phyloP scores from a whole-genome alignment of 2,113 vertebrate genomes.

The Salvator merianae region DNA sequence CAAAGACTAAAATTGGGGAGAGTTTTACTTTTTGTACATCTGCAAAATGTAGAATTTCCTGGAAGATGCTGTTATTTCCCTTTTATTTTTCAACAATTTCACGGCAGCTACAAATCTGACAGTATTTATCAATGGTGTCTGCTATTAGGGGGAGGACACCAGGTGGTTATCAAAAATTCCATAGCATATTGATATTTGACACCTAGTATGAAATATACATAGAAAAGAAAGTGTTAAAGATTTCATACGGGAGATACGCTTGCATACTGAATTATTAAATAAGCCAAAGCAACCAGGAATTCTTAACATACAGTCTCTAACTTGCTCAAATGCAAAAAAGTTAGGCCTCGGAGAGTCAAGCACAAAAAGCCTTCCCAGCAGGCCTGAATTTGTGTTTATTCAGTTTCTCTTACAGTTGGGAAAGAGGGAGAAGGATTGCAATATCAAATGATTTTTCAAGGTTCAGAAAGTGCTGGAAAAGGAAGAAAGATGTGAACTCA shows the following conservation, averaged over 20 bases:
- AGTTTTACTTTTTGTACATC: neutral
- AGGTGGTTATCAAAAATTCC: neutral
- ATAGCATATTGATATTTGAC: neutral
- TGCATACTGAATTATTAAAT: neutral
- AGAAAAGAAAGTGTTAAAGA: neutral
- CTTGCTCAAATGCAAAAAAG: neutral
- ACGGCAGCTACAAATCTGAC: neutral
- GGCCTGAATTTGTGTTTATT: constrained; percentile 13
- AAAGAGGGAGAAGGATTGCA: neutral
- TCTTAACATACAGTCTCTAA: neutral
- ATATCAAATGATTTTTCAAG: constrained; percentile 19
- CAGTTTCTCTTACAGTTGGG: neutral
- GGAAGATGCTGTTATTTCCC: neutral
- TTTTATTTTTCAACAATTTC: neutral
- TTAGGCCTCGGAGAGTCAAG: neutral
- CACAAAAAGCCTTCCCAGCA: neutral
- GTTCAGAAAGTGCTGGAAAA: neutral
- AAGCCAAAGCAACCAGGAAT: neutral
- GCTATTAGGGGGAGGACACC: neutral
- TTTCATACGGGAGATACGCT: neutral
- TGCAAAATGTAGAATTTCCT: neutral
- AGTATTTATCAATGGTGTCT: neutral
- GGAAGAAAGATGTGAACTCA: neutral
- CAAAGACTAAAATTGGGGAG: too few relatives aligned
- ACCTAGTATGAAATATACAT: neutral